Conservation (phyloP, 35 echinoderm and acorn worm species). For the Hemicentrotus pulcherrimus region DNA sequence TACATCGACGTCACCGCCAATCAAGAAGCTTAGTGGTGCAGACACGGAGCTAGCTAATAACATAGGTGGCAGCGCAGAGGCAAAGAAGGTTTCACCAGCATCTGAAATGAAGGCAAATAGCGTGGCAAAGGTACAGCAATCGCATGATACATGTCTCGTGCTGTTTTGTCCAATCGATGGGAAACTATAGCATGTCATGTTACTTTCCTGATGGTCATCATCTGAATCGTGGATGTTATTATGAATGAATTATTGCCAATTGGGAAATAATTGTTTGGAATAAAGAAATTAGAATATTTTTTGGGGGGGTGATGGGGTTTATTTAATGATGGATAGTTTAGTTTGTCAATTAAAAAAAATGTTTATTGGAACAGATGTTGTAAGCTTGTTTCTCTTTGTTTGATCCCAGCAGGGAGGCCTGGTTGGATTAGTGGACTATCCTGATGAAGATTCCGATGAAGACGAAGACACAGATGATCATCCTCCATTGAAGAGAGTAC, state of each 20-base stretch:
- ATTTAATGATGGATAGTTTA: too few relatives aligned
- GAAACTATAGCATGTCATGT: background rate
- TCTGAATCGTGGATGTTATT: background rate
- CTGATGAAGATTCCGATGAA: constrained; percentile 97
- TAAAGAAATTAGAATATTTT: too few relatives aligned
- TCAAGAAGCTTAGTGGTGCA: background rate
- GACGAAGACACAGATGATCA: constrained; percentile 89
- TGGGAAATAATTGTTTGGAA: too few relatives aligned
- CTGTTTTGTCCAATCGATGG: background rate
- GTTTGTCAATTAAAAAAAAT: too few relatives aligned
- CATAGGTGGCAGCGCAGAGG: constrained; percentile 35
- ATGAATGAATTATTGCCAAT: too few relatives aligned
- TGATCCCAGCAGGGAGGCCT: constrained; percentile 73
- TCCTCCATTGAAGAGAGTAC: constrained; percentile 64
- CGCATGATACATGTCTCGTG: background rate
- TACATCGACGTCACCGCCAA: background rate
- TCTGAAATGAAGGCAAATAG: constrained; percentile 67
- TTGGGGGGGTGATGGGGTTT: too few relatives aligned
- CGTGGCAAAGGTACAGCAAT: constrained; percentile 28
- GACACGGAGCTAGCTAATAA: constrained; percentile 16
- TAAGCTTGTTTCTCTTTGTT: constrained; percentile 11
- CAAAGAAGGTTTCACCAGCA: constrained; percentile 35
- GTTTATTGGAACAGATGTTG: background rate
- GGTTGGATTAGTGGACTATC: constrained; percentile 95
- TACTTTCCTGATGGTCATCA: background rate